These are phyloP conservation scores for Aspidoscelis tigris DNA, from an alignment of 2,113 vertebrate genomes.

Conservation along the genomic window DNA sequence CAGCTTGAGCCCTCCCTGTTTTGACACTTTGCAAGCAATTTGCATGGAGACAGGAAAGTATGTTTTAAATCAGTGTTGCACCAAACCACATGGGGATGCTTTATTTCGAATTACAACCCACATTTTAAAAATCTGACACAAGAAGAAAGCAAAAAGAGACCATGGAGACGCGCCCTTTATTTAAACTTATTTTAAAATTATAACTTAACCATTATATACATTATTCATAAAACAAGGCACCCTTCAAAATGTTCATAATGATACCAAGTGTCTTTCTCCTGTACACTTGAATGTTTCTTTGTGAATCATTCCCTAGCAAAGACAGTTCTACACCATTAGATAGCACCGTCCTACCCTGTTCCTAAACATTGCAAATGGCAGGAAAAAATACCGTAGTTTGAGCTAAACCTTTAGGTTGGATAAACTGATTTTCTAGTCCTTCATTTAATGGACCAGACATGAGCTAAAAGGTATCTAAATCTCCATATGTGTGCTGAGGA, in stretches of 20 bases:
- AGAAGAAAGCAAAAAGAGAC: no score
- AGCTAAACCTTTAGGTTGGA: conserved; percentile 73
- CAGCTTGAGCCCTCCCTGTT: no score
- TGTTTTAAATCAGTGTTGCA: no score
- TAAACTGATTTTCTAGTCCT: conserved; percentile 73
- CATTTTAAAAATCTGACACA: no score
- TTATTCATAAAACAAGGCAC: conserved; percentile 40
- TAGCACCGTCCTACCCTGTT: conserved; percentile 70
- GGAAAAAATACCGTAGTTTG: conserved; percentile 75
- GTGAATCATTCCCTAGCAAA: conserved; percentile 54
- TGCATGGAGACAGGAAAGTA: no score
- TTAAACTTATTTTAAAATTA: conserved; percentile 16
- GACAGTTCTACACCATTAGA: conserved; percentile 70
- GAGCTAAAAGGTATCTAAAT: conserved; percentile 67
- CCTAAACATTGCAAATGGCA: conserved; percentile 74
- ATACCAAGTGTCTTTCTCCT: conserved; percentile 56
- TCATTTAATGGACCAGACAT: conserved; percentile 75
- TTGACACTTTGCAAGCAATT: no score
- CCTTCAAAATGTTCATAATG: conserved; percentile 67
- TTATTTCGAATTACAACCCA: no score
- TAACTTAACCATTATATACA: conserved; percentile 30
- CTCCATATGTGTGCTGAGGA: conserved; percentile 45
- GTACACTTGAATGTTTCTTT: conserved; percentile 36
- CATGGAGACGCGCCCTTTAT: no score
- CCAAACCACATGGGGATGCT: no score